phyloP scores from a whole-genome alignment of 2,888 invertebrate species.

The Rotaria magnacalcarata region DNA sequence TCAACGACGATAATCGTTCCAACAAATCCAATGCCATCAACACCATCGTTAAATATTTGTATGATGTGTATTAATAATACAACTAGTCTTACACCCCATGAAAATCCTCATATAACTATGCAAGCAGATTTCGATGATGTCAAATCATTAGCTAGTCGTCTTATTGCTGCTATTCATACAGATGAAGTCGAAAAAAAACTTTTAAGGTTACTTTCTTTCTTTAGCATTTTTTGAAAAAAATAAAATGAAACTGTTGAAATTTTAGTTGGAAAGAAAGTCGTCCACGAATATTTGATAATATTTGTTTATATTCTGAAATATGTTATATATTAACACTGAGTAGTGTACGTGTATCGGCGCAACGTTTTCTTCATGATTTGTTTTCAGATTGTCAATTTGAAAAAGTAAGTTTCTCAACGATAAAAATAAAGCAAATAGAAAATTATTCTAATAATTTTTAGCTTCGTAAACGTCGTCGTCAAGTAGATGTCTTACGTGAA shows the following conservation, averaged over 20 bases:
- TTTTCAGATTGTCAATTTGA: constrained; percentile 79
- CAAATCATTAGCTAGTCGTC: constrained; percentile 30
- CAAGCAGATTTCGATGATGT: background rate
- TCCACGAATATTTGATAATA: constrained; percentile 67
- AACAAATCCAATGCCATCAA: background rate
- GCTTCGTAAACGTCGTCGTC: constrained; percentile 4
- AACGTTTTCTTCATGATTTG: constrained; percentile 84
- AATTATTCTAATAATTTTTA: background rate
- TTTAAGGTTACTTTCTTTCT: background rate
- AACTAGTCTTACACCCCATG: background rate
- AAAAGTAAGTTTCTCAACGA: constrained; percentile 48
- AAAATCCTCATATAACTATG: background rate
- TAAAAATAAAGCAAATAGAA: background rate
- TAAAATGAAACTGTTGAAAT: background rate
- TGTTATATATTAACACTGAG: constrained; percentile 73
- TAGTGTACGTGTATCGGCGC: constrained; percentile 74
- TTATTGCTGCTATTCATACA: constrained; percentile 23
- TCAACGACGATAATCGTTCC: background rate
- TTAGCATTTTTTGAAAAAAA: background rate
- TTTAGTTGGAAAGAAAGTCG: constrained; percentile 63
- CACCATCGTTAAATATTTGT: background rate
- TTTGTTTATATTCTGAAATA: constrained; percentile 87
- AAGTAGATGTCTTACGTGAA: background rate
- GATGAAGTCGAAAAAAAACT: constrained; percentile 27
- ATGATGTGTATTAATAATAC: background rate